Base-by-base conservation (phyloP, 2,888 invertebrate genomes). In the Serrognathus titanus region DNA sequence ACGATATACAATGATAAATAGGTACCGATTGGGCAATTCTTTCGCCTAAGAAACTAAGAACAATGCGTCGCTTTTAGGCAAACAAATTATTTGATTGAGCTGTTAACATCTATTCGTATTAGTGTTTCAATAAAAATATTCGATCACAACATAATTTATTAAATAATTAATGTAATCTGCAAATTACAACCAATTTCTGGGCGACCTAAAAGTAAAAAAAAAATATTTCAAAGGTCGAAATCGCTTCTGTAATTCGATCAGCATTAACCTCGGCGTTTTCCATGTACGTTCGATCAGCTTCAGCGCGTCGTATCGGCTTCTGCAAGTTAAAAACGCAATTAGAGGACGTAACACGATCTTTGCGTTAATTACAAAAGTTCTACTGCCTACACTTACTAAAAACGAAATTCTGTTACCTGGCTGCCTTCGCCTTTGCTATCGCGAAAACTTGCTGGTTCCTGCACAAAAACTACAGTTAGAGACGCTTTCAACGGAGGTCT, bases 231-330 rank as follows among this genome's bases (percentile, higher is more conserved):
- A 7, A 31, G 24, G 24, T 31, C 24, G 24, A 2, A 31, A 7
- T 31, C 24, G 24, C 24, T 31, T 31, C 4, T 31, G 24, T 31
- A 31, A 35, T 31, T n/a, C 11, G 12, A 35, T 10, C 36, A 10
- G 31, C 12, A 37, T 31, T 12, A 48, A 54, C 54, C 54, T 54
- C 31, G 54, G 41, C 35, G 41, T 49, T 43, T 47, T 41, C 54
- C 54, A 54, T 9, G 48, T 48, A 31, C 54, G 43, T 48, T 54
- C 54, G 36, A 54, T 54, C 40, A 54, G 36, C 48, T 54, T 54
- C 36, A 54, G n/a, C 36, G 54, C 13, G 20, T 53, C 53, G 48
- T 53, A 54, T 49, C 41, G 39, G 38, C 31, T 53, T 37, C 54
- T 54, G 43, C 8, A 47, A 51, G 40, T 53, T 39, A 53, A 53